Percentiles rank a stretch among this genome's conserved stretches.
Conservation (phyloP, 2,797 vertebrate species). For the Prunella strophiata region DNA sequence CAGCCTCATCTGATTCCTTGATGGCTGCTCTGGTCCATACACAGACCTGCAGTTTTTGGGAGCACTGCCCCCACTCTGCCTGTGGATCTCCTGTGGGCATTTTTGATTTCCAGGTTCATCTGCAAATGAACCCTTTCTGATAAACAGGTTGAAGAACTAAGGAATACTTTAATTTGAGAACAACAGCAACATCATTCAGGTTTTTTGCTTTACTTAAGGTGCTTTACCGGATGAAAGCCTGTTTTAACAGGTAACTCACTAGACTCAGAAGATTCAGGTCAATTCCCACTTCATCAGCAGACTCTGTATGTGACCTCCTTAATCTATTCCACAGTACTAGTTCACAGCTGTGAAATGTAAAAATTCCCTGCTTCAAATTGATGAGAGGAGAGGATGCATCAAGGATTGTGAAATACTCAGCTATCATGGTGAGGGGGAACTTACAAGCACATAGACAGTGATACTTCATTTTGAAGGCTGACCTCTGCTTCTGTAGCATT, state of each 20-base stretch:
- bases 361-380: neutral
- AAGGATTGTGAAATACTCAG: neutral
- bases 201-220: neutral
- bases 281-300: conserved; percentile 14
- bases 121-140: neutral
- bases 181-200: neutral
- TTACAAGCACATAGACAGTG: neutral
- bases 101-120: neutral
- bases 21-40: neutral
- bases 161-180: neutral
- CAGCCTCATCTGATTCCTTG: neutral
- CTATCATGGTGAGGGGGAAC: neutral
- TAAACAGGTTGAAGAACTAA: neutral
- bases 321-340: neutral
- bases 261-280: neutral
- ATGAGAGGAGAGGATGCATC: conserved; percentile 1
- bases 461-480: conserved; percentile 27
- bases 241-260: neutral
- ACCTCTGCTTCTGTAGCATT: conserved; percentile 1
- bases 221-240: neutral
- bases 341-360: neutral
- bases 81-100: neutral
- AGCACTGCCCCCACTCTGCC: neutral
- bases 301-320: neutral
- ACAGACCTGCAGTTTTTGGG: neutral